Evolutionary conservation across 2,888 invertebrate genomes (phyloP).

Genomic region (Tipula helvola): DNA sequence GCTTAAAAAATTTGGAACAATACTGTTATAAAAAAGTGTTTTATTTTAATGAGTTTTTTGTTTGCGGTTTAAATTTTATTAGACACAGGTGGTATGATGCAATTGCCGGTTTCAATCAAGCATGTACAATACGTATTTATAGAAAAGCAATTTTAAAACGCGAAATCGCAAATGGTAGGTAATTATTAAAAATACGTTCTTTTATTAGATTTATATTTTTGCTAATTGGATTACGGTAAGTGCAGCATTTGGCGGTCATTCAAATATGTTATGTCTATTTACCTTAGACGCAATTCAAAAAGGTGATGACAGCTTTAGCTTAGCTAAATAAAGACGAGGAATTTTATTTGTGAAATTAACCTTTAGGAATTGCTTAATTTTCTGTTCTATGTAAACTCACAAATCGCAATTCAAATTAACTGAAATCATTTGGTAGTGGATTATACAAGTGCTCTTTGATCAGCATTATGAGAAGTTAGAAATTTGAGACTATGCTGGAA

Average conservation of each 20-base stretch:
- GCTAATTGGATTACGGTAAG: not conserved
- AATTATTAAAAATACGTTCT: not conserved
- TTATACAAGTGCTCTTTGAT: too few relatives aligned
- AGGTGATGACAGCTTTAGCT: too few relatives aligned
- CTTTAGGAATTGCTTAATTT: too few relatives aligned
- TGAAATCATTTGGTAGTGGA: too few relatives aligned
- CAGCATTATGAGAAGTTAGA: too few relatives aligned
- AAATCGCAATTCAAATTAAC: too few relatives aligned
- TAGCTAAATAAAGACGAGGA: too few relatives aligned
- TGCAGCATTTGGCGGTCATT: not conserved
- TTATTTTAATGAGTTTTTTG: not conserved
- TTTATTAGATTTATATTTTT: not conserved
- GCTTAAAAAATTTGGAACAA: not conserved
- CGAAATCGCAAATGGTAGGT: not conserved
- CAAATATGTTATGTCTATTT: too few relatives aligned
- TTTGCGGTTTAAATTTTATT: not conserved
- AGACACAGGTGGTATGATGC: not conserved
- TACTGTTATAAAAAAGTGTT: not conserved
- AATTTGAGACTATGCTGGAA: too few relatives aligned
- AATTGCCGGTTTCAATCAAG: not conserved
- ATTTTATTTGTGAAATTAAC: too few relatives aligned
- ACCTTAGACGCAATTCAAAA: too few relatives aligned
- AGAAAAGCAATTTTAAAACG: not conserved
- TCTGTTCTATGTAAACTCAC: too few relatives aligned
- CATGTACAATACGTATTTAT: not conserved